These are phyloP conservation scores for Rotaria macrura DNA, from an alignment of 2,888 invertebrate genomes.

Conservation along the genomic window DNA sequence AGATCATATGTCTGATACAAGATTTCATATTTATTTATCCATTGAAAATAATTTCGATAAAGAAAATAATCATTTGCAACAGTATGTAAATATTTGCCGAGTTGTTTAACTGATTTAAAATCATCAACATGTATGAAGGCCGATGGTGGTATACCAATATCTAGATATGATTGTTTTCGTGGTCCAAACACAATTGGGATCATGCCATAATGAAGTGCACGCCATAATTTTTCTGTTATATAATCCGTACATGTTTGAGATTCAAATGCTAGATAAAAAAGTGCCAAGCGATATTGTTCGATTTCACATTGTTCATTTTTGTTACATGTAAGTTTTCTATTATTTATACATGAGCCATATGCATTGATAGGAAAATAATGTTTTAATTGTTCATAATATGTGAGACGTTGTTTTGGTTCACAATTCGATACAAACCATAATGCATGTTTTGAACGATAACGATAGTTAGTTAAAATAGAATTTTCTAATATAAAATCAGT, in stretches of 20 bases:
- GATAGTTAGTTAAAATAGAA: conserved; percentile 3
- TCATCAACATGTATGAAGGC: conserved; percentile 31
- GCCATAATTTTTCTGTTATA: conserved; percentile 33
- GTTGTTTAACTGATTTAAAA: conserved; percentile 9
- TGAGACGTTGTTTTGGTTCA: conserved; percentile 23
- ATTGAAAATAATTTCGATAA: conserved; percentile 23
- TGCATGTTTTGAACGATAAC: conserved; percentile 21
- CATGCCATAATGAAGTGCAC: conserved; percentile 24
- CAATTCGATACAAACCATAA: conserved; percentile 33
- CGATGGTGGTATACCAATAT: conserved; percentile 18
- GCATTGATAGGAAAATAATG: background rate
- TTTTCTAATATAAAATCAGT: background rate
- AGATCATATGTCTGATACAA: background rate
- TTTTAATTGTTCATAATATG: conserved; percentile 6
- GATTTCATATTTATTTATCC: conserved; percentile 21
- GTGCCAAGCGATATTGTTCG: background rate
- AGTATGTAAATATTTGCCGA: conserved; percentile 12
- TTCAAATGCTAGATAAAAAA: conserved; percentile 32
- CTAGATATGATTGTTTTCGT: conserved; percentile 11
- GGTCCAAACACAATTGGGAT: conserved; percentile 31
- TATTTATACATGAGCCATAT: background rate
- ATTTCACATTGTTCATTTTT: conserved; percentile 9
- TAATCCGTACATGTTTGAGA: conserved; percentile 30
- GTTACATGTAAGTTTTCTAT: background rate
- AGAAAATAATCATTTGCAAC: conserved; percentile 21